These are phyloP conservation scores for Pimephales promelas DNA, from an alignment of 2,113 vertebrate species.

Conservation along the genomic window DNA sequence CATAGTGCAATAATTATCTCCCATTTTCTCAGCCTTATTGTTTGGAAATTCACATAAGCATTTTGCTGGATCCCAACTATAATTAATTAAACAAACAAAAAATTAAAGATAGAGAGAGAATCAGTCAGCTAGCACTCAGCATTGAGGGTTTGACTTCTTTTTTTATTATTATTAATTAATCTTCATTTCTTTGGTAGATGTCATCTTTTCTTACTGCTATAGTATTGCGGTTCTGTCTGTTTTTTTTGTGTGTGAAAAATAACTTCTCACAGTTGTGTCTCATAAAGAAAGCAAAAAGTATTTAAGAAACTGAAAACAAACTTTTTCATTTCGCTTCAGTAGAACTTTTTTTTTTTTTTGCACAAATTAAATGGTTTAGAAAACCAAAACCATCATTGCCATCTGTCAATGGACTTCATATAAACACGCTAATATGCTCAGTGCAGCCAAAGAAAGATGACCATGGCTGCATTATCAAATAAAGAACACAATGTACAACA, in stretches of 20 bases:
- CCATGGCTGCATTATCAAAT: not conserved
- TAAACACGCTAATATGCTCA: constrained; percentile 9
- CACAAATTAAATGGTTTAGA: not conserved
- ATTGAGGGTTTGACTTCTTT: not conserved
- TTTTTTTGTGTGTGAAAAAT: not conserved
- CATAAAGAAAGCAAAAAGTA: not conserved
- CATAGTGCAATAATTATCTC: not conserved
- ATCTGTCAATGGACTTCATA: constrained; percentile 22
- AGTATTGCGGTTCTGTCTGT: not conserved
- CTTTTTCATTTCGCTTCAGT: not conserved
- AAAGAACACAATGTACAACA: constrained; percentile 23
- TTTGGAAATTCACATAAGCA: not conserved
- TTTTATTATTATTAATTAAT: not conserved
- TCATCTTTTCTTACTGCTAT: not conserved
- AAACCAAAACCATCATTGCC: constrained; percentile 8
- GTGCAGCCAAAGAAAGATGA: constrained; percentile 13
- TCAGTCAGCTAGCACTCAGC: not conserved
- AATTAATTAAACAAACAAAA: not conserved
- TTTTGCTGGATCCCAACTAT: not conserved
- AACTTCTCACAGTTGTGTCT: constrained; percentile 5
- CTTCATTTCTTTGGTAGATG: constrained; percentile 19
- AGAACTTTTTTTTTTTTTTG: not conserved
- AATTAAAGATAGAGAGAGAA: not conserved
- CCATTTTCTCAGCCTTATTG: not conserved
- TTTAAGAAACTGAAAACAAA: not conserved